Evolutionary conservation across 2,888 invertebrate species (phyloP), one percentile per base, ranked within the genome.

Genomic region (Macrophya alboannulata): DNA sequence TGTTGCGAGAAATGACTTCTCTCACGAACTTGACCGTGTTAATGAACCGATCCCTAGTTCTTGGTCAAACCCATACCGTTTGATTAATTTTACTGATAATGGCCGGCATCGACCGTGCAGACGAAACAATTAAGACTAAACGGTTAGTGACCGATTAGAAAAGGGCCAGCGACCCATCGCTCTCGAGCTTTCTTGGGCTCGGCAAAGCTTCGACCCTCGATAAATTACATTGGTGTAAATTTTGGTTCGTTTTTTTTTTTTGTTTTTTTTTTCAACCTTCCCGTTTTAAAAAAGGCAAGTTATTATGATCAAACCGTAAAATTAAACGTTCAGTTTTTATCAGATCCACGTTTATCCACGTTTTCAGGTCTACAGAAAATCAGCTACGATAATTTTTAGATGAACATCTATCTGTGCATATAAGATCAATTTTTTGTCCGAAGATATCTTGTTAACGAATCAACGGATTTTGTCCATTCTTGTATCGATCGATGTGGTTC

Each of bases 71-170:
- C 45, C 21, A 45, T 55, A 55, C 4, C 10, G 74, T 5, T 25
- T 45, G 74, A 74, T 74, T 74, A 21, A 74, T 74, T 74, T 25
- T 8, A 21, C 45, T 74, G 74, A 74, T 74, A 74, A 74, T 45
- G 45, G 4, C 74, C n/a, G 43, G 31, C 45, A 25, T 45, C 43
- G 74, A 74, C 45, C 74, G 12, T 21, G 43, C 45, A 9, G 17
- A 12, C 15, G 25, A 45, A 74, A 74, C 45, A 74, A 74, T 74
- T 74, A 45, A 74, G 21, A 43, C 74, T 74, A 74, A 74, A 74
- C 74, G 74, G 21, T 74, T 21, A n/a, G n/a, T 48, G 45, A 48
- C 25, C 45, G 74, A 74, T 74, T 1, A 48, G 74, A 74, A 74
- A 74, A 21, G 25, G 21, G 21, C 43, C 5, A 48, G 43, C n/a